Conservation (phyloP, 2,888 invertebrate species). For the Clostera curtula region DNA sequence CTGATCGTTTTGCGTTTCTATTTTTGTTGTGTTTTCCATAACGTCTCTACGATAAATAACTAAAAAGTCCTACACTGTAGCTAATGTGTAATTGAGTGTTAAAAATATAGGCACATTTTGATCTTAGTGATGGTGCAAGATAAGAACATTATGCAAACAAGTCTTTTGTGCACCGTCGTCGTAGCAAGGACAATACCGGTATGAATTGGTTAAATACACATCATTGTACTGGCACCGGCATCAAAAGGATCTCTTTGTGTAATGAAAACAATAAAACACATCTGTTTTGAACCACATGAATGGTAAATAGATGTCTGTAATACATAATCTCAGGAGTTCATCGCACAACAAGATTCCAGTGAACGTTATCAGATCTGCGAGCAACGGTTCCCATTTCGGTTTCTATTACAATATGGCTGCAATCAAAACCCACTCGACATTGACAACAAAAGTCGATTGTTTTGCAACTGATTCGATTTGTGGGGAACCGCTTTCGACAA, state of each 20-base stretch:
- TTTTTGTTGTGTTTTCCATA: slow-evolving; percentile 17
- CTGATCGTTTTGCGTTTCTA: too few relatives aligned
- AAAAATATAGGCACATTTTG: slow-evolving; percentile 19
- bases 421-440: slow-evolving; percentile 20
- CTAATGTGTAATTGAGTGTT: slow-evolving; percentile 19
- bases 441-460: slow-evolving; percentile 21
- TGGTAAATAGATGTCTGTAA: slow-evolving; percentile 24
- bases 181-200: slow-evolving; percentile 52
- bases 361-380: slow-evolving; percentile 12
- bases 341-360: slow-evolving; percentile 17
- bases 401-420: slow-evolving; percentile 15
- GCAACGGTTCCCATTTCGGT: slow-evolving; percentile 13
- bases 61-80: too few relatives aligned
- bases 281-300: slow-evolving; percentile 34
- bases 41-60: slow-evolving; percentile 1
- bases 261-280: slow-evolving; percentile 54
- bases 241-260: slow-evolving; percentile 58
- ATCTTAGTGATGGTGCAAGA: slow-evolving; percentile 40
- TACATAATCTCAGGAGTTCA: slow-evolving; percentile 25
- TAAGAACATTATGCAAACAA: slow-evolving; percentile 55
- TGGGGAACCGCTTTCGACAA: slow-evolving; percentile 23
- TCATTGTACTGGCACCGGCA: slow-evolving; percentile 51
- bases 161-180: slow-evolving; percentile 44
- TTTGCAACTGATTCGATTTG: slow-evolving; percentile 26
- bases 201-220: slow-evolving; percentile 54